Percentiles rank a stretch among this genome's conserved stretches.
Evolutionary conservation across 2,113 vertebrate species (phyloP).

Genomic region (Crocuta crocuta): DNA sequence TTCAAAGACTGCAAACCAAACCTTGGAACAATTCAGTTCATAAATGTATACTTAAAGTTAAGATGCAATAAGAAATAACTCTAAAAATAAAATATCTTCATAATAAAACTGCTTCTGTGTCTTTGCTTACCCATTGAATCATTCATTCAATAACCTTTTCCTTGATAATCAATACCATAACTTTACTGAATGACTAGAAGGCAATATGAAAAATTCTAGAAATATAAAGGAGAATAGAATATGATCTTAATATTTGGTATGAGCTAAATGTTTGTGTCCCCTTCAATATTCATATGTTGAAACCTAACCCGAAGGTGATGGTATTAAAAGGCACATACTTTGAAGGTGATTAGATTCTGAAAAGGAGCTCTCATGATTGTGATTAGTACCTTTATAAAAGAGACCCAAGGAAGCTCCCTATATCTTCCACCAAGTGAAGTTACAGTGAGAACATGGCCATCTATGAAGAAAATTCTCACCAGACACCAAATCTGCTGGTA

Average conservation of each 20-base stretch:
- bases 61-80: constrained; percentile 9
- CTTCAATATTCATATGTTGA: not conserved
- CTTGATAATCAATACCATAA: not conserved
- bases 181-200: not conserved
- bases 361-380: not conserved
- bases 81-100: not conserved
- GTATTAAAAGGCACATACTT: not conserved
- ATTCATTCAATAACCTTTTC: not conserved
- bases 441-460: not conserved
- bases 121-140: not conserved
- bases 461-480: not conserved
- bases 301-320: not conserved
- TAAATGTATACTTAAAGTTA: not conserved
- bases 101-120: not conserved
- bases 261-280: not conserved
- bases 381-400: not conserved
- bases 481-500: not conserved
- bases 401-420: not conserved
- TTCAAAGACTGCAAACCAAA: constrained; percentile 11
- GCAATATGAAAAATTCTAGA: not conserved
- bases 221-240: not conserved
- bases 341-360: not conserved
- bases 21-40: constrained; percentile 13
- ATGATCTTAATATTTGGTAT: not conserved
- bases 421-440: not conserved